Conservation (phyloP, 2,113 vertebrate species). For the Tupaia tana region DNA sequence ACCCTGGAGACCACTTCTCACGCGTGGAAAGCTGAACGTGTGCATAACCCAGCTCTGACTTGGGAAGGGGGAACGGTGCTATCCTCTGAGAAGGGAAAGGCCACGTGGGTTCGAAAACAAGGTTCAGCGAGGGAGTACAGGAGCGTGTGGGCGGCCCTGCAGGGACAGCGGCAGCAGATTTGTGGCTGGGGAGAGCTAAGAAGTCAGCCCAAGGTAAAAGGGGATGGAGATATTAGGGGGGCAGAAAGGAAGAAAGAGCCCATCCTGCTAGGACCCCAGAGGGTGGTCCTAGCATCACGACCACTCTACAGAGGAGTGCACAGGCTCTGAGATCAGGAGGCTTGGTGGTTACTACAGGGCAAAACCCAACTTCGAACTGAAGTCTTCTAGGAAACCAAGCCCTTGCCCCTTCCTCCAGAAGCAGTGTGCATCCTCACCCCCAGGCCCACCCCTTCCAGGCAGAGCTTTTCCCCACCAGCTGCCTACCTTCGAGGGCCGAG, state of each 20-base stretch:
- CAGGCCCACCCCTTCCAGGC: not conserved
- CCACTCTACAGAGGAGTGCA: not conserved
- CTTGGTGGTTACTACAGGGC: not conserved
- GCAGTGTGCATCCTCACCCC: not conserved
- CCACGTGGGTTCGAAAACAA: not conserved
- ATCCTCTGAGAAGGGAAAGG: not conserved
- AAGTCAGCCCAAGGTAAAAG: not conserved
- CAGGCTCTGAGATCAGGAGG: not conserved
- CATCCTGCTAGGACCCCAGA: not conserved
- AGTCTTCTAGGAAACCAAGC: not conserved
- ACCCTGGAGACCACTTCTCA: not conserved
- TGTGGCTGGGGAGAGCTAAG: not conserved
- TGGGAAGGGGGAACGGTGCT: not conserved
- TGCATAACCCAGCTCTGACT: not conserved
- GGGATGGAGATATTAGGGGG: not conserved
- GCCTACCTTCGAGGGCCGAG: not conserved
- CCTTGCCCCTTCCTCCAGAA: not conserved
- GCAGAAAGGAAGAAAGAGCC: not conserved
- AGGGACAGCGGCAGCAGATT: not conserved
- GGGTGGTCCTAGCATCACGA: not conserved
- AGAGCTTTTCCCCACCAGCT: not conserved
- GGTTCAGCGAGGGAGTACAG: too few species aligned
- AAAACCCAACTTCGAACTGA: not conserved
- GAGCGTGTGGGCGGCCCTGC: rapidly evolving
- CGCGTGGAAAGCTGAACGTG: not conserved